Conservation (phyloP, 2,113 vertebrate species). For the Cololabis saira region DNA sequence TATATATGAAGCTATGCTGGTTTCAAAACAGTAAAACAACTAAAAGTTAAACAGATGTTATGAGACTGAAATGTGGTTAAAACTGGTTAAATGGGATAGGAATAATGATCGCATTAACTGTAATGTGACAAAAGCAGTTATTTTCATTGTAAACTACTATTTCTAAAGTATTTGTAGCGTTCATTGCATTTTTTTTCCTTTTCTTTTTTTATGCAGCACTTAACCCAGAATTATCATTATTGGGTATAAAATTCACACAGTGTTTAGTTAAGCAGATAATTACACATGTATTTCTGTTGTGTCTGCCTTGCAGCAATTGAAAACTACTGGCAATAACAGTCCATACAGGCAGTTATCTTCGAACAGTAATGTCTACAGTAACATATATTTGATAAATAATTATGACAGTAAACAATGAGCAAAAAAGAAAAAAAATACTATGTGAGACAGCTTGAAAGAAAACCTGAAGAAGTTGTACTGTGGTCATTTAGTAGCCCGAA, state of each 20-base stretch:
- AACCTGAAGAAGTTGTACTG: constrained; percentile 71
- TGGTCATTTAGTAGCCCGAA: constrained; percentile 65
- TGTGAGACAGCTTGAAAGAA: constrained; percentile 60
- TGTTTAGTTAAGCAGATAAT: constrained; percentile 63
- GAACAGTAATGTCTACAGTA: constrained; percentile 75
- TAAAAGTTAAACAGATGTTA: constrained; percentile 37
- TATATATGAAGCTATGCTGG: constrained; percentile 33
- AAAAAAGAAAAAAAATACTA: constrained; percentile 41
- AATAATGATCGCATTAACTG: constrained; percentile 63
- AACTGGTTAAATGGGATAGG: constrained; percentile 30
- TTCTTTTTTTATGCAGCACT: constrained; percentile 43
- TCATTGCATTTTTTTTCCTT: constrained; percentile 22
- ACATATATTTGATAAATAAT: constrained; percentile 68
- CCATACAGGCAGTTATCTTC: constrained; percentile 68
- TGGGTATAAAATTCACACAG: constrained; percentile 55
- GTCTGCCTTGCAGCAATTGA: constrained; percentile 40
- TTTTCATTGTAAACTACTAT: constrained; percentile 50
- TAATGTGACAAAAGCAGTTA: constrained; percentile 45
- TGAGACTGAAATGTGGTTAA: constrained; percentile 48
- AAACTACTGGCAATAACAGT: constrained; percentile 50
- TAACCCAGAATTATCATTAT: constrained; percentile 36
- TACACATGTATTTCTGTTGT: constrained; percentile 29
- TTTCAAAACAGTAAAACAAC: constrained; percentile 42
- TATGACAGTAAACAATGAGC: constrained; percentile 64
- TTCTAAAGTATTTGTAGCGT: constrained; percentile 50